Percentiles rank a stretch among this genome's conserved stretches.
phyloP scores from a whole-genome alignment of 1,140 invertebrate species.

The Aleiodes sp. region DNA sequence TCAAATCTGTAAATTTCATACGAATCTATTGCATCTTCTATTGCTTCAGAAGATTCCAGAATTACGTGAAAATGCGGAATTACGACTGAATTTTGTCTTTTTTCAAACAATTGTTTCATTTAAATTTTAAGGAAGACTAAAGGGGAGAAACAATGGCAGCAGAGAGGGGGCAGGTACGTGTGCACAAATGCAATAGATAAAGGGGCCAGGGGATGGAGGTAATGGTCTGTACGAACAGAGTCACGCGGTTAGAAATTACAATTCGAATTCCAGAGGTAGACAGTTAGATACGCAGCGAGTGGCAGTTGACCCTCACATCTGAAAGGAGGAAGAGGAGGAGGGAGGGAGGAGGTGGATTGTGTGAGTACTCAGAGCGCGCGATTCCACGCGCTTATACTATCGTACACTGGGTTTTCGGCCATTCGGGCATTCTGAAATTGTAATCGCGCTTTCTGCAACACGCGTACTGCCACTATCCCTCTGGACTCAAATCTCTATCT shows the following conservation, averaged over 20 bases:
- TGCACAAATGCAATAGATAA: no score
- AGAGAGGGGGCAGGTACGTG: not conserved
- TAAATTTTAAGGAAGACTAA: not conserved
- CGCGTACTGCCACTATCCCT: not conserved
- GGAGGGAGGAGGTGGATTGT: constrained; percentile 21
- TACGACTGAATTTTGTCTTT: no score
- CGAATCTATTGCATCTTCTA: no score
- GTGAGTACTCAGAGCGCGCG: constrained; percentile 28
- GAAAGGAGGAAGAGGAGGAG: constrained; percentile 23
- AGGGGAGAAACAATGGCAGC: not conserved
- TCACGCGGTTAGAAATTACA: constrained; percentile 44
- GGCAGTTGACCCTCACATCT: constrained; percentile 14
- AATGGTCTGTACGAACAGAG: constrained; percentile 39
- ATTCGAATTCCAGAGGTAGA: constrained; percentile 61
- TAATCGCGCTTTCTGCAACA: constrained; percentile 31
- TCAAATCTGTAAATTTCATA: no score
- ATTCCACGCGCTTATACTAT: constrained; percentile 32
- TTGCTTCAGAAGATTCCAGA: no score
- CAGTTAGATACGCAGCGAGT: constrained; percentile 19
- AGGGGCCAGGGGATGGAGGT: not conserved
- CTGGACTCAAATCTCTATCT: not conserved
- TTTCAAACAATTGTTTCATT: no score
- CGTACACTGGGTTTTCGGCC: constrained; percentile 25
- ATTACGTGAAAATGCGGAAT: no score
- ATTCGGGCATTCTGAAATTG: constrained; percentile 40